phyloP scores from a whole-genome alignment of 2,888 invertebrate species.

The Xestia c-nigrum region DNA sequence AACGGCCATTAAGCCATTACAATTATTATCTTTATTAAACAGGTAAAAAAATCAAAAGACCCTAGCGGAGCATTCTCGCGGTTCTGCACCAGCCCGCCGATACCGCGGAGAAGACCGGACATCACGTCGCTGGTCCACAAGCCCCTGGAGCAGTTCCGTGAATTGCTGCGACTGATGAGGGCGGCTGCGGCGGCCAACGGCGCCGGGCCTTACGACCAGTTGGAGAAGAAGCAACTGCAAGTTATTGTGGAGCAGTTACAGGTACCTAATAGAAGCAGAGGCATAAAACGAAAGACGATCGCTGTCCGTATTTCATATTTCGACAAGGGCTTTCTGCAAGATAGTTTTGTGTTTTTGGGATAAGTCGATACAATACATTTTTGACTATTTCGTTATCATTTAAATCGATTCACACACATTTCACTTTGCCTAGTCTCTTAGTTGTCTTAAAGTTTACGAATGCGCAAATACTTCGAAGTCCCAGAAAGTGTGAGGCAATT shows the following conservation, averaged over 20 bases:
- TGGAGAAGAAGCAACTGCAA: conserved; percentile 88
- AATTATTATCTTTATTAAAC: not conserved
- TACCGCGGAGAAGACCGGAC: conserved; percentile 95
- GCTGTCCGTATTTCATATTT: not conserved
- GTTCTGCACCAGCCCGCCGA: conserved; percentile 95
- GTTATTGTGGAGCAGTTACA: conserved; percentile 87
- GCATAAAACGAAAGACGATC: not conserved
- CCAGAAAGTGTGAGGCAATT: not conserved
- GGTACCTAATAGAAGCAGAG: conserved; percentile 68
- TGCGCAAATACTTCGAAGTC: not conserved
- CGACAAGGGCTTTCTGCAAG: not conserved
- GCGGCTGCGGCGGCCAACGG: conserved; percentile 83
- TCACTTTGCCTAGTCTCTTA: not conserved
- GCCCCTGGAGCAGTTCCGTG: conserved; percentile 94
- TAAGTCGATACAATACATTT: not conserved
- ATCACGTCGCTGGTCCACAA: conserved; percentile 96
- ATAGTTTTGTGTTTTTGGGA: not conserved
- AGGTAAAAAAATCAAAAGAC: conserved; percentile 93
- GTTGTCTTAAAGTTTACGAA: not conserved
- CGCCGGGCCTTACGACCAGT: conserved; percentile 85
- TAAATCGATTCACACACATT: not conserved
- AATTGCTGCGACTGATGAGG: conserved; percentile 86
- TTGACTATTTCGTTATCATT: not conserved
- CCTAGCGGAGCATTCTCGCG: conserved; percentile 95
- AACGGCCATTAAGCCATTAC: too few relatives aligned